These are phyloP conservation scores for Mayetiola destructor DNA, from an alignment of 2,888 invertebrate genomes.

Conservation along the genomic window DNA sequence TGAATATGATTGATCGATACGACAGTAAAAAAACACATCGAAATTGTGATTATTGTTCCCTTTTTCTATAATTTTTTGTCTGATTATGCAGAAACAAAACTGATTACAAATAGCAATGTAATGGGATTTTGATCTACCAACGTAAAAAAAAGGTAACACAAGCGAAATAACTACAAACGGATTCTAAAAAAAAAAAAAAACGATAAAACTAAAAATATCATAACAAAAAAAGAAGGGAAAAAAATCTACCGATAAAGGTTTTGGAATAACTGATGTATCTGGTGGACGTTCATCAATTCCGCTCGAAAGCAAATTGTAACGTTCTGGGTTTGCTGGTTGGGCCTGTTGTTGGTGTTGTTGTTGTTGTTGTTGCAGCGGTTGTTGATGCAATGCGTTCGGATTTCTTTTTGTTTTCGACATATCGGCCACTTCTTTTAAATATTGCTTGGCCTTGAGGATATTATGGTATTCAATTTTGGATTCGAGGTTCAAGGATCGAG, in stretches of 20 bases:
- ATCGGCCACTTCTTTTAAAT: slow-evolving; percentile 33
- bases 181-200: neutral
- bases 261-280: slow-evolving; percentile 6
- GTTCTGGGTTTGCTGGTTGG: slow-evolving; percentile 26
- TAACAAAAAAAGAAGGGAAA: slow-evolving; percentile 13
- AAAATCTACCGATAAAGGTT: slow-evolving; percentile 15
- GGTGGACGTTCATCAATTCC: slow-evolving; percentile 28
- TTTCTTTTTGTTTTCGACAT: slow-evolving; percentile 31
- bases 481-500: too few species aligned
- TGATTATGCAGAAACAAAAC: too few species aligned
- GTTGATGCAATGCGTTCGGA: slow-evolving; percentile 28
- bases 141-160: neutral
- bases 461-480: slow-evolving; percentile 13
- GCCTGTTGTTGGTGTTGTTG: slow-evolving; percentile 21
- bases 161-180: neutral
- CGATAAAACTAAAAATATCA: too few species aligned
- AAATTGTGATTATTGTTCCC: too few species aligned
- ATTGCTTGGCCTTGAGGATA: slow-evolving; percentile 26
- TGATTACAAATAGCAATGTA: too few species aligned
- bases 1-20: too few species aligned
- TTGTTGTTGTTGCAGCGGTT: slow-evolving; percentile 23
- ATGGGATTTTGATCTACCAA: too few species aligned
- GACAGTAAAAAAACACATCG: too few species aligned
- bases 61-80: too few species aligned
- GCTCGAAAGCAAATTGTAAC: slow-evolving; percentile 37